phyloP scores from a whole-genome alignment of 37 sponge, comb jelly and placozoan species.

The Crambe crambe region DNA sequence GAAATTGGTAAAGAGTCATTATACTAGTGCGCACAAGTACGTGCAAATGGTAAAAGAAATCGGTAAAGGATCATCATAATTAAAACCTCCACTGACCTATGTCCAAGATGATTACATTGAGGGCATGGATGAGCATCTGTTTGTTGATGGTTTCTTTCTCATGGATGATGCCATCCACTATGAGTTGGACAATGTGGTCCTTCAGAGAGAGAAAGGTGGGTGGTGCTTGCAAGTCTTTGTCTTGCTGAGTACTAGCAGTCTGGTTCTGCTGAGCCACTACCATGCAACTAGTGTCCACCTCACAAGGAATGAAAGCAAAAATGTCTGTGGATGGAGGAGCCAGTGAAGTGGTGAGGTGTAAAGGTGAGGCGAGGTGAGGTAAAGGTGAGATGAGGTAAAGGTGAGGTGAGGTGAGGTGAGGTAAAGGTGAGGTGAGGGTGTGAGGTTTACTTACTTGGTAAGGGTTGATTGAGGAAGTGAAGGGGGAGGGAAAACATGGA shows the following conservation, averaged over 20 bases:
- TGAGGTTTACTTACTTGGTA: conserved; percentile 52
- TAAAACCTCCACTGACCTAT: too few species aligned
- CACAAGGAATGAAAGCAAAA: background rate
- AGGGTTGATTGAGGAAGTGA: conserved; percentile 75
- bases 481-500: conserved; percentile 83
- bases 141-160: conserved; percentile 69
- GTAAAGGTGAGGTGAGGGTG: background rate
- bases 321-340: background rate
- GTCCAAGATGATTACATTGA: conserved; percentile 31
- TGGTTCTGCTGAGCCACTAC: background rate
- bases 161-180: conserved; percentile 58
- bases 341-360: background rate
- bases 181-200: conserved; percentile 42
- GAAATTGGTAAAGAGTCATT: background rate
- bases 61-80: too few species aligned
- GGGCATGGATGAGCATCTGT: conserved; percentile 70
- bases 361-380: background rate
- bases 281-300: too few species aligned
- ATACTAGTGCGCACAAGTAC: background rate
- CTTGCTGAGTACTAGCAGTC: background rate
- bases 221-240: background rate
- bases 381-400: background rate
- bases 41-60: background rate
- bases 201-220: conserved; percentile 50
- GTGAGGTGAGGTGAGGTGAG: background rate